These are phyloP conservation scores for Globodera rostochiensis DNA, from an alignment of 1,140 invertebrate genomes.

Conservation along the genomic window DNA sequence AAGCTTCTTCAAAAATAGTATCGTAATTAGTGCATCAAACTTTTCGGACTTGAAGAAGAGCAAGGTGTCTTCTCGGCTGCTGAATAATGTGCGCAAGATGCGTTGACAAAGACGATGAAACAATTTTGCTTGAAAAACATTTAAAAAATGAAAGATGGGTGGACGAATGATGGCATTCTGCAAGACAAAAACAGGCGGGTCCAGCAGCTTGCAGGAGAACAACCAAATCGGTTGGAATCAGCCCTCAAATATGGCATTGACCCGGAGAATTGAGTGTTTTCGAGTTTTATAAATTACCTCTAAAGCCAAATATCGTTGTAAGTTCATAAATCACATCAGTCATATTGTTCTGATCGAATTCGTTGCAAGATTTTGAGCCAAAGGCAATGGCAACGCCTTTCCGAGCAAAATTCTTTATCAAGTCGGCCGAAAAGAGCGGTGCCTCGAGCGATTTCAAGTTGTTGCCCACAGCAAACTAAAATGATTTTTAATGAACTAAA, in stretches of 20 bases:
- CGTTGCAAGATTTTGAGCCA: constrained; percentile 16
- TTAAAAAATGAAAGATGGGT: constrained; percentile 39
- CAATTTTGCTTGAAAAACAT: constrained; percentile 36
- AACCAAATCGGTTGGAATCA: constrained; percentile 29
- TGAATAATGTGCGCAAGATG: neutral
- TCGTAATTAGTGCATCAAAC: constrained; percentile 7
- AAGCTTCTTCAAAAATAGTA: neutral
- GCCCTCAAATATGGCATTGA: constrained; percentile 9
- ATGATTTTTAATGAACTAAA: neutral
- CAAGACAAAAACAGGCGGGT: constrained; percentile 42
- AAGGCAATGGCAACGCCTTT: constrained; percentile 17
- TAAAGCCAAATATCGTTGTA: constrained; percentile 47
- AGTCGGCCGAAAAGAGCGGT: neutral
- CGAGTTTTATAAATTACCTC: constrained; percentile 17
- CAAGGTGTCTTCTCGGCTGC: constrained; percentile 25
- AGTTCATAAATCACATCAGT: constrained; percentile 25
- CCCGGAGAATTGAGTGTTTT: constrained; percentile 14
- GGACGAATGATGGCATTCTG: constrained; percentile 35
- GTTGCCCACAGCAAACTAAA: constrained; percentile 9
- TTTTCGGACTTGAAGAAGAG: constrained; percentile 40
- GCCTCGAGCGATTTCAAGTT: neutral
- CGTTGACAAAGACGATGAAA: constrained; percentile 29
- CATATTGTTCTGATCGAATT: constrained; percentile 31
- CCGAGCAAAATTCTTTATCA: neutral
- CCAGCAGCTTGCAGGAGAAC: constrained; percentile 46